Evolutionary conservation across 2,888 invertebrate species (phyloP).

Genomic region (Pecten maximus): DNA sequence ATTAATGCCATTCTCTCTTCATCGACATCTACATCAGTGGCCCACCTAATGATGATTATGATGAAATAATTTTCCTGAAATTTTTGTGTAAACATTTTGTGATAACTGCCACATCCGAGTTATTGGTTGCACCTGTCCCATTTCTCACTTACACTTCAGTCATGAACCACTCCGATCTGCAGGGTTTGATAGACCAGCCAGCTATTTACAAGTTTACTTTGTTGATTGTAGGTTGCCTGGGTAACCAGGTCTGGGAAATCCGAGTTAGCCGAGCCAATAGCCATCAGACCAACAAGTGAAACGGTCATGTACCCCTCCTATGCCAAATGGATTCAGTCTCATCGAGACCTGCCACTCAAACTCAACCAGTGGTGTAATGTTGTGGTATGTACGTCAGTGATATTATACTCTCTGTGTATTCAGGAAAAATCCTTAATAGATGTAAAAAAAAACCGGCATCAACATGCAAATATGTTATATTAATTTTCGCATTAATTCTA

Average conservation of each 20-base stretch:
- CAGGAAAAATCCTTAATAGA: too few relatives aligned
- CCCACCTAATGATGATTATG: too few relatives aligned
- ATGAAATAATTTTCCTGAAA: too few relatives aligned
- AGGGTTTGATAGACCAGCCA: not conserved
- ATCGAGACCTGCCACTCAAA: constrained; percentile 96
- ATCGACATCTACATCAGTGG: too few relatives aligned
- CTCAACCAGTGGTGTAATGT: constrained; percentile 99
- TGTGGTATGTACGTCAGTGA: constrained; percentile 88
- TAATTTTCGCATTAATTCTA: too few relatives aligned
- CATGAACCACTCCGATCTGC: not conserved
- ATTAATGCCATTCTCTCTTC: too few relatives aligned
- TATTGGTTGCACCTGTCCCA: too few relatives aligned
- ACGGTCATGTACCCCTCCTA: constrained; percentile 99
- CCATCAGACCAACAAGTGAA: constrained; percentile 98
- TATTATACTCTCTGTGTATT: not conserved
- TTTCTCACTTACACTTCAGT: not conserved
- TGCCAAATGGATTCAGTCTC: constrained; percentile 98
- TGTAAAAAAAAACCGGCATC: too few relatives aligned
- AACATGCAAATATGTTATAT: too few relatives aligned
- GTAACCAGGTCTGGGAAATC: constrained; percentile 96
- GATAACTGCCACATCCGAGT: too few relatives aligned
- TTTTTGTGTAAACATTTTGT: too few relatives aligned
- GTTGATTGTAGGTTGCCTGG: constrained; percentile 88
- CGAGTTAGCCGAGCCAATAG: constrained; percentile 97
- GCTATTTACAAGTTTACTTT: not conserved